A percentile compares a stretch with the other conserved stretches of the same genome.
phyloP scores from a whole-genome alignment of 92 coral and sea anemone genomes.

The Porites divaricata region DNA sequence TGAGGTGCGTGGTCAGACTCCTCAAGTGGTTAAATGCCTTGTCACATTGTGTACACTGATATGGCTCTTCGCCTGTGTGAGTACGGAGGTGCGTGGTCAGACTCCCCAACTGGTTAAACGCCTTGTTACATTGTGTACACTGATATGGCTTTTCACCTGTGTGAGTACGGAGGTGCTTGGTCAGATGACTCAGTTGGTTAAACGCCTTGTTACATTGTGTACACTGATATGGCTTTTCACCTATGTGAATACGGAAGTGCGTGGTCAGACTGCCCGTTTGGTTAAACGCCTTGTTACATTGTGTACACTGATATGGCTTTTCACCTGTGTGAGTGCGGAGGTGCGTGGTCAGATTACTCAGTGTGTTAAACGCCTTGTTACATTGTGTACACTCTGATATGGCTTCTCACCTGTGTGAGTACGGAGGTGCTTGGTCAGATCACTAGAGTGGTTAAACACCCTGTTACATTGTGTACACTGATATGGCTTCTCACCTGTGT shows the following conservation, averaged over 20 bases:
- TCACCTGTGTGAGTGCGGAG: slow-evolving; percentile 44
- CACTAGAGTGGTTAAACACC: slow-evolving; percentile 12
- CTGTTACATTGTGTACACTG: slow-evolving; percentile 47
- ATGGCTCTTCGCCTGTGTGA: slow-evolving; percentile 61
- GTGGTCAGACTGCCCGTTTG: slow-evolving; percentile 9
- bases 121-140: slow-evolving; percentile 46
- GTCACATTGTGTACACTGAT: slow-evolving; percentile 56
- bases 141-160: slow-evolving; percentile 64
- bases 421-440: slow-evolving; percentile 54
- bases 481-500: slow-evolving; percentile 65
- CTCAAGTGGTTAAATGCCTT: slow-evolving; percentile 30
- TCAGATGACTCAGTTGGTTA: slow-evolving; percentile 36
- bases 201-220: slow-evolving; percentile 61
- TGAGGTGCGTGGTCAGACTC: slow-evolving; percentile 52
- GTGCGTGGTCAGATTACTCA: too few species aligned
- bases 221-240: slow-evolving; percentile 58
- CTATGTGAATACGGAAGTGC: slow-evolving; percentile 57
- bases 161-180: slow-evolving; percentile 60
- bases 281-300: slow-evolving; percentile 48
- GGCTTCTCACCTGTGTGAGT: slow-evolving; percentile 70
- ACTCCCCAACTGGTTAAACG: neutral
- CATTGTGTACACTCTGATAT: slow-evolving; percentile 56
- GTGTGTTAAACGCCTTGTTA: too few species aligned
- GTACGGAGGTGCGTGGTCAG: slow-evolving; percentile 28
- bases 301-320: slow-evolving; percentile 48